Evolutionary conservation across 2,888 invertebrate species (phyloP).

Genomic region (Baccha elongata): DNA sequence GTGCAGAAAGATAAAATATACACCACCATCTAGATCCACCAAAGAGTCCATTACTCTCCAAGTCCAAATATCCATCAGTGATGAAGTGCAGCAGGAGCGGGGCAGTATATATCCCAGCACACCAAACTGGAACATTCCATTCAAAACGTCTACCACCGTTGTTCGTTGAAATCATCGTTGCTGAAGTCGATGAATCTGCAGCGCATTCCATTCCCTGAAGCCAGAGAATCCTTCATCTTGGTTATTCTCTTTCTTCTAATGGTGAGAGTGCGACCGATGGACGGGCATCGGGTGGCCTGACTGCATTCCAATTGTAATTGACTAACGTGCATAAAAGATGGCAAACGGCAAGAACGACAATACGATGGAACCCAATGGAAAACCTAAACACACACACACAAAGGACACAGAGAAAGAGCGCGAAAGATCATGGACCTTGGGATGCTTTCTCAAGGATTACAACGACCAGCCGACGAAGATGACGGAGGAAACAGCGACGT

Average conservation of each 20-base stretch:
- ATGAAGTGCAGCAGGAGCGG: neutral
- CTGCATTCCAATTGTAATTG: constrained; percentile 72
- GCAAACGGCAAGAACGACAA: constrained; percentile 27
- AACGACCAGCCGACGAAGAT: constrained; percentile 3
- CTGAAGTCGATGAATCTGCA: constrained; percentile 43
- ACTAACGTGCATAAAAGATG: constrained; percentile 67
- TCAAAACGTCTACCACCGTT: constrained; percentile 71
- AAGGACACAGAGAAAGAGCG: constrained; percentile 25
- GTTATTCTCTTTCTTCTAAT: constrained; percentile 65
- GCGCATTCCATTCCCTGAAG: constrained; percentile 56
- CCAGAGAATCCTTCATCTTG: constrained; percentile 66
- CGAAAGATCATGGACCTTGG: constrained; percentile 69
- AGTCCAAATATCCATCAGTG: constrained; percentile 22
- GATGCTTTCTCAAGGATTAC: constrained; percentile 70
- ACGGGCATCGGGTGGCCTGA: constrained; percentile 53
- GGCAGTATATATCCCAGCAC: constrained; percentile 20
- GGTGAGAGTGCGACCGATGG: constrained; percentile 66
- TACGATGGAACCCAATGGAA: constrained; percentile 33
- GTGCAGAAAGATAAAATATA: constrained; percentile 65
- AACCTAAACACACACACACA: constrained; percentile 32
- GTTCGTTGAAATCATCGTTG: constrained; percentile 33
- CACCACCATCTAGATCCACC: constrained; percentile 34
- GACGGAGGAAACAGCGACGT: neutral
- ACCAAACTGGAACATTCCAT: constrained; percentile 66
- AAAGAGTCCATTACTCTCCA: constrained; percentile 48